Conservation (phyloP, 2,113 vertebrate species). For the Noturus placidus region DNA sequence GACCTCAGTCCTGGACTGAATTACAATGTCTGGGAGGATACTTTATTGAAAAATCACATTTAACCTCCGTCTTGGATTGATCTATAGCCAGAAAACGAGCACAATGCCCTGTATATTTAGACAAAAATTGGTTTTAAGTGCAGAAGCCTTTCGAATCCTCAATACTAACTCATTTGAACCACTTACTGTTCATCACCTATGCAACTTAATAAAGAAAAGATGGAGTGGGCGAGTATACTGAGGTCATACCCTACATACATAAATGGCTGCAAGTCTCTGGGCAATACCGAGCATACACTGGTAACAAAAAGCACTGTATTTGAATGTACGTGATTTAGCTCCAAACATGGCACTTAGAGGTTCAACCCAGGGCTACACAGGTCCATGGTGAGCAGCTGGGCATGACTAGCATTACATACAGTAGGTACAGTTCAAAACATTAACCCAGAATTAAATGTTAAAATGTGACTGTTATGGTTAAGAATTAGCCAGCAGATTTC, state of each 20-base stretch:
- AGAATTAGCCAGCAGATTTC: not conserved
- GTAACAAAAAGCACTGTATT: not conserved
- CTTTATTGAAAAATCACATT: constrained; percentile 31
- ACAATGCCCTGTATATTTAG: not conserved
- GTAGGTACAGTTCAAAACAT: not conserved
- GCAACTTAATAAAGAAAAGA: constrained; percentile 21
- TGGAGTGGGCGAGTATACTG: not conserved
- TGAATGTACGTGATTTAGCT: not conserved
- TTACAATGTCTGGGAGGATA: constrained; percentile 33
- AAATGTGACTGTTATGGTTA: not conserved
- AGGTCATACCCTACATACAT: not conserved
- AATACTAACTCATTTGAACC: constrained; percentile 4
- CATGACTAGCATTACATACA: not conserved
- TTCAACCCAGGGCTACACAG: not conserved
- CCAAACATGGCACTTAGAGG: not conserved
- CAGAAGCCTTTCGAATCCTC: not conserved
- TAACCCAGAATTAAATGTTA: not conserved
- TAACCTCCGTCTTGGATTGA: constrained; percentile 20
- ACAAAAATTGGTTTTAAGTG: constrained; percentile 12
- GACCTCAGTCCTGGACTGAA: constrained; percentile 28
- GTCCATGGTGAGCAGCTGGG: not conserved
- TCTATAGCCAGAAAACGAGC: not conserved
- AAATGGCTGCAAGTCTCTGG: not conserved
- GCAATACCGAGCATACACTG: too few species aligned
- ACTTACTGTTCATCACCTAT: constrained; percentile 5